Evolutionary conservation across 2,113 vertebrate genomes (phyloP), one percentile per base, ranked within the genome.

Genomic region (Malurus cyaneus): DNA sequence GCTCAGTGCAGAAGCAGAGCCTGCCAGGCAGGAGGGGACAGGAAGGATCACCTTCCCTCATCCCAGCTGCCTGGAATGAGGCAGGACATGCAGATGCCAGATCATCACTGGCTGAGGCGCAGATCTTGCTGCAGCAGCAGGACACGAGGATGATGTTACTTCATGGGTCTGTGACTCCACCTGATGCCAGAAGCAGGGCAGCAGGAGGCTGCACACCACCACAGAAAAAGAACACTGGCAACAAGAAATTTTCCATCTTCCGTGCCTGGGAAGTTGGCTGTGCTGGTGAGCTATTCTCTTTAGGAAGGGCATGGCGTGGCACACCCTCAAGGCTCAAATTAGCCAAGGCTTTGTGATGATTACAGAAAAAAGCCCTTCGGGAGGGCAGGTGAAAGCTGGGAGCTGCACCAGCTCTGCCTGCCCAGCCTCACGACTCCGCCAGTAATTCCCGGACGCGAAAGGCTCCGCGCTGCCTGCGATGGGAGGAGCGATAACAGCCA

Each of bases 111-210:
- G 80, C 67, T 74, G 74, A 96, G 71, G 67, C 0, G 8, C 88
- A 92, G 82, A 39, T 57, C 89, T 8, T 53, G 69, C 89, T 96
- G 91, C 95, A 94, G 76, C 11, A 61, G 72, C 28, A 70, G 77
- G 65, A 76, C 80, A 72, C 1, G 4, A 95, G 80, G 57, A 71
- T 60, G 71, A 52, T 76, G 71, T 82, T 87, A 78, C 84, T 76
- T 79, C 82, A 49, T 6, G 64, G 88, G 23, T 85, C 84, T 91
- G 19, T 74, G 78, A 59, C 59, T 86, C 71, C 52, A 90, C 50
- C 74, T 90, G 91, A 95, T 85, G 73, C 65, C 80, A 88, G 32
- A 94, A 53, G 18, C 24, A 69, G 44, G 52, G 76, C 70, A 73
- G 87, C 2, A 7, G 56, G 39, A 88, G 25, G 56, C 61, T 76